Conservation (phyloP, 2,797 vertebrate genomes). For the Glyptemys insculpta region DNA sequence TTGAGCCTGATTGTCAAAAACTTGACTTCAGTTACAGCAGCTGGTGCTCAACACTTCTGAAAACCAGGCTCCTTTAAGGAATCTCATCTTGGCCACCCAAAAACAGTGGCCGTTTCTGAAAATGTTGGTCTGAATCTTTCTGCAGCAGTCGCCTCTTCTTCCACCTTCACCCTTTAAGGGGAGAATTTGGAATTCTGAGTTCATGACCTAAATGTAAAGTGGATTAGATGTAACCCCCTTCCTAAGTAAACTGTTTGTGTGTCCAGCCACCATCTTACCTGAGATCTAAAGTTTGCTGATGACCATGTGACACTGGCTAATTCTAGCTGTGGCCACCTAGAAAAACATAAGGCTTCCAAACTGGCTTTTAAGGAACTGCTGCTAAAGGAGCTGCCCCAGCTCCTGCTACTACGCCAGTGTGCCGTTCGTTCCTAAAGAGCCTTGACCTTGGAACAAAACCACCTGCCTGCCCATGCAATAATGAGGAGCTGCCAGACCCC, state of each 20-base stretch:
- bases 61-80: not conserved
- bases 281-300: not conserved
- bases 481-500: not conserved
- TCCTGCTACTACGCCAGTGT: not conserved
- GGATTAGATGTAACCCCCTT: not conserved
- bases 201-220: not conserved
- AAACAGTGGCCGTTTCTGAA: not conserved
- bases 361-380: not conserved
- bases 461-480: accelerated
- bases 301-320: not conserved
- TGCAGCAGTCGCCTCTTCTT: not conserved
- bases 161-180: not conserved
- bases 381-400: not conserved
- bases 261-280: not conserved
- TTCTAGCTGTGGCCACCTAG: not conserved
- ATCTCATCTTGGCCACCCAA: not conserved
- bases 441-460: not conserved
- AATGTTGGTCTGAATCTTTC: not conserved
- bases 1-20: not conserved
- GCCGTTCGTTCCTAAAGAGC: not conserved
- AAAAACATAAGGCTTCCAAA: not conserved
- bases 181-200: not conserved
- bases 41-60: not conserved
- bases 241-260: not conserved
- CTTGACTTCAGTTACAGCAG: not conserved